Evolutionary conservation across 2,797 vertebrate genomes (phyloP).

Genomic region (Muscicapa striata): DNA sequence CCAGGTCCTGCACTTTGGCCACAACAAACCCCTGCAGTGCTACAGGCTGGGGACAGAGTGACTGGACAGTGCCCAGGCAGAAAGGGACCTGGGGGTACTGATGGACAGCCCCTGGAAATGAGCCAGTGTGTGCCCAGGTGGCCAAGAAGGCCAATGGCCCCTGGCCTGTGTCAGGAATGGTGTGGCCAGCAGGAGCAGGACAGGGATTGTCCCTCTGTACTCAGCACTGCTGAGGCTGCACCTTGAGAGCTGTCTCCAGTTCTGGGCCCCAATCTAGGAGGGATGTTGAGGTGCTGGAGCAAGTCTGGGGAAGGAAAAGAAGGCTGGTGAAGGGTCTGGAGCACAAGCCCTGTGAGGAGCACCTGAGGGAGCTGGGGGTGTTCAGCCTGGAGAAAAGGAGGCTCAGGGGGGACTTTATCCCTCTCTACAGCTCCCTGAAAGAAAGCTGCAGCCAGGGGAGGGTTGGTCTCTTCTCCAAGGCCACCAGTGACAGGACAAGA

Average conservation of each 20-base stretch:
- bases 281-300: fast-evolving
- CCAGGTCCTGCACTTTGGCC: not conserved
- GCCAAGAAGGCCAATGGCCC: not conserved
- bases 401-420: fast-evolving
- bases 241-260: no score
- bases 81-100: not conserved
- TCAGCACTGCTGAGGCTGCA: not conserved
- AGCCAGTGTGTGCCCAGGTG: not conserved
- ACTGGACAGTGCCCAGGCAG: not conserved
- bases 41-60: not conserved
- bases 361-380: not conserved
- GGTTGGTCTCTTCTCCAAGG: fast-evolving
- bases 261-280: not conserved
- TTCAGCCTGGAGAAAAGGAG: not conserved
- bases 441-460: not conserved
- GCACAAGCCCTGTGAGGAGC: fast-evolving
- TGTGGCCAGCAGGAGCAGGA: not conserved
- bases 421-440: not conserved
- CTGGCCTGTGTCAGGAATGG: not conserved
- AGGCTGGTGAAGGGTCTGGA: not conserved
- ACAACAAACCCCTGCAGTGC: not conserved
- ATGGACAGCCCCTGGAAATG: not conserved
- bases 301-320: not conserved
- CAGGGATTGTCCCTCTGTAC: fast-evolving
- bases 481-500: not conserved